These are phyloP conservation scores for Fundulus diaphanus DNA, from an alignment of 2,797 vertebrate species.

Conservation along the genomic window DNA sequence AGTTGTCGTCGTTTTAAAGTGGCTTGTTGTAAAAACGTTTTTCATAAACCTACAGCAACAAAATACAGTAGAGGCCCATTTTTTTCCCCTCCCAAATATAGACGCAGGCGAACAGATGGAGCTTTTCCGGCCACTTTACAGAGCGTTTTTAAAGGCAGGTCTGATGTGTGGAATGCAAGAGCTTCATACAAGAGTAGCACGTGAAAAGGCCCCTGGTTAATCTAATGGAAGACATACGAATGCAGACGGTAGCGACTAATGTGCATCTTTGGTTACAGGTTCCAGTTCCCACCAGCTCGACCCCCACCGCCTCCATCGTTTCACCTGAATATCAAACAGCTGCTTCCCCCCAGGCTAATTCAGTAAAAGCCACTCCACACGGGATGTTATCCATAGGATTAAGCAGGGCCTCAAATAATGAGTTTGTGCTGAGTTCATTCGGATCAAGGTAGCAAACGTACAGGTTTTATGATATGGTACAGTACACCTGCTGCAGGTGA, in stretches of 20 bases:
- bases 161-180: constrained; percentile 74
- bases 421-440: constrained; percentile 39
- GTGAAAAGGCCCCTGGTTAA: constrained; percentile 57
- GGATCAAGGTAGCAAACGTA: constrained; percentile 41
- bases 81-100: constrained; percentile 14
- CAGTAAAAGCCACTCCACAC: constrained; percentile 40
- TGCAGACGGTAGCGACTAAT: constrained; percentile 54
- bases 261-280: constrained; percentile 79
- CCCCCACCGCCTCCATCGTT: too few species aligned
- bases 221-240: constrained; percentile 55
- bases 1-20: constrained; percentile 63
- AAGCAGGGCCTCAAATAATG: constrained; percentile 58
- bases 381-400: constrained; percentile 58
- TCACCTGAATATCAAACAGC: constrained; percentile 55
- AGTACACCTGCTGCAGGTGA: constrained; percentile 49
- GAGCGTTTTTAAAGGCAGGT: constrained; percentile 55
- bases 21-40: constrained; percentile 60
- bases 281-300: constrained; percentile 63
- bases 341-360: constrained; percentile 50
- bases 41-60: constrained; percentile 8
- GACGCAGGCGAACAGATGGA: constrained; percentile 22
- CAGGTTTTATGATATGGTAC: constrained; percentile 65
- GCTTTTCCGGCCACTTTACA: constrained; percentile 36
- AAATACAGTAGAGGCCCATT: not conserved
- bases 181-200: constrained; percentile 48